Percentiles rank a stretch among this genome's conserved stretches.
Evolutionary conservation across 2,113 vertebrate species (phyloP).

Genomic region (Heloderma charlesbogerti): DNA sequence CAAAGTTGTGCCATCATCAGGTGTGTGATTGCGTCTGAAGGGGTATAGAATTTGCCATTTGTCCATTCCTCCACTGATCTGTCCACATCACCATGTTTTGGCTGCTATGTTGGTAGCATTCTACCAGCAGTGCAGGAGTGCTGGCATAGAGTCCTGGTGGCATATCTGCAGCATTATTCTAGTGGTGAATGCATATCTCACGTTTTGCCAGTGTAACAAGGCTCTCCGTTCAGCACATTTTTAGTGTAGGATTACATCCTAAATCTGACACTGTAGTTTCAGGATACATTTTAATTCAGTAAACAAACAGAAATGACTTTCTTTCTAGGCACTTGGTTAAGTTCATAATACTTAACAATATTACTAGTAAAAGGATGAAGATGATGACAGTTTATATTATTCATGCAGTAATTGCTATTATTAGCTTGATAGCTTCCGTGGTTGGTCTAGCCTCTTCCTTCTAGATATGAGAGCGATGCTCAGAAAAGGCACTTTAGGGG

Average conservation of each 20-base stretch:
- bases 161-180: not conserved
- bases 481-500: not conserved
- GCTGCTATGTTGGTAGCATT: not conserved
- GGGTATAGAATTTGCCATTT: not conserved
- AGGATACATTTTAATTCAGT: not conserved
- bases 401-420: not conserved
- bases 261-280: not conserved
- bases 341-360: not conserved
- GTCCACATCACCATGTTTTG: no score
- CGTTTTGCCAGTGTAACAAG: not conserved
- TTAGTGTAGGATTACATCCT: not conserved
- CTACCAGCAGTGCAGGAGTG: not conserved
- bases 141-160: no score
- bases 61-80: not conserved
- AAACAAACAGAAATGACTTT: rapidly evolving
- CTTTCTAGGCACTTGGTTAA: not conserved
- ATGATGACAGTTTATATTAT: not conserved
- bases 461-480: not conserved
- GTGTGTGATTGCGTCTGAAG: not conserved
- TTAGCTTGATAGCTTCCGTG: not conserved
- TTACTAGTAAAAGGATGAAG: not conserved
- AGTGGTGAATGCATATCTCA: not conserved
- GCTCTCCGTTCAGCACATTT: slow-evolving; percentile 13
- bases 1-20: not conserved
- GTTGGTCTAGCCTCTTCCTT: not conserved